Evolutionary conservation across 2,888 invertebrate species (phyloP).

Genomic region (Imbricaverruca yamaguchii): DNA sequence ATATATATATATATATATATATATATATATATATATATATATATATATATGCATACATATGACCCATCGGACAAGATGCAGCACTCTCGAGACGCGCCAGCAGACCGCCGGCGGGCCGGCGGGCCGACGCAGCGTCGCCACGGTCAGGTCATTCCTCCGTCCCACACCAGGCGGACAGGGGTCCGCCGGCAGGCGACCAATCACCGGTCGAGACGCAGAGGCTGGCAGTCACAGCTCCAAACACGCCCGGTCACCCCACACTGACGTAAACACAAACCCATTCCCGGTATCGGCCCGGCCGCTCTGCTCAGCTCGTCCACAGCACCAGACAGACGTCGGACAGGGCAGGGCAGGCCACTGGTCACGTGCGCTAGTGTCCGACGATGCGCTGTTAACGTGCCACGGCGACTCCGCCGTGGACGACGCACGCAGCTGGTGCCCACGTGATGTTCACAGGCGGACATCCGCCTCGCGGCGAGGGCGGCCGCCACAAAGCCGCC

Average conservation of each 20-base stretch:
- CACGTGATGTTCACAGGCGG: too few species aligned
- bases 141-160: not conserved
- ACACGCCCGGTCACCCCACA: not conserved
- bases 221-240: not conserved
- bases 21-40: too few species aligned
- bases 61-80: too few species aligned
- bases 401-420: too few species aligned
- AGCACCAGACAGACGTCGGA: not conserved
- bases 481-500: too few species aligned
- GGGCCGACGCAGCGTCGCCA: not conserved
- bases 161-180: not conserved
- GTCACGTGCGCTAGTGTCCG: too few species aligned
- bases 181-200: not conserved
- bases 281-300: not conserved
- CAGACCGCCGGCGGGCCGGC: not conserved
- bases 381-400: too few species aligned
- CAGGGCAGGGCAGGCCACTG: too few species aligned
- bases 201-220: not conserved
- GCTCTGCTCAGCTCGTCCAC: not conserved
- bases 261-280: not conserved
- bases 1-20: too few species aligned
- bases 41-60: too few species aligned
- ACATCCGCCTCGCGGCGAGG: too few species aligned
- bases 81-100: not conserved
- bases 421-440: too few species aligned